Evolutionary conservation across 2,113 vertebrate species (phyloP), one percentile per base, ranked within the genome.

Genomic region (Solea solea): DNA sequence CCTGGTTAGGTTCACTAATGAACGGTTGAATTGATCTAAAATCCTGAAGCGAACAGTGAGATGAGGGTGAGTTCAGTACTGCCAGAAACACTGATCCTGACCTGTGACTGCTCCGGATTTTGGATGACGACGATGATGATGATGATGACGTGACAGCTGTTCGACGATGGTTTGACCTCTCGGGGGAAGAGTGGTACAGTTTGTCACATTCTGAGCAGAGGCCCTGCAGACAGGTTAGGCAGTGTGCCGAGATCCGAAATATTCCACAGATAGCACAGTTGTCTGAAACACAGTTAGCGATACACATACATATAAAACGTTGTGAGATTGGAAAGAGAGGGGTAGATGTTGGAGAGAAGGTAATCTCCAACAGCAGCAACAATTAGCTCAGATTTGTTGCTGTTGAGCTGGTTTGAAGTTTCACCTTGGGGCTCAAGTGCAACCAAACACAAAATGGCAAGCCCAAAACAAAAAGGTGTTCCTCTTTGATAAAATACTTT

Each of bases 181-280:
- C 93, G 0, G 95, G 94, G 67, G 93, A 93, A 10, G 91, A 93
- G 70, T 96, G 96, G 85, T 94, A 95, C 21, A 95, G 88, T 9
- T 71, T 40, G 81, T 96, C 96, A 67, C 96, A 96, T n/a, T 95
- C 90, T 11, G 80, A 81, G 75, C 96, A 96, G 27, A 96, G 89
- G 9, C 85, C 81, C 67, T 95, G 94, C 16, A 91, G 91, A 66
- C 96, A 96, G 28, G 88, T 76, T 15, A 90, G 86, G 66, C 96
- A 96, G 80, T 93, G 91, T 54, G 93, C 83, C 0, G 90, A 85
- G 44, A 93, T 92, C 2, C 91, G 83, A 39, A 93, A 94, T 64
- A 94, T 92, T 28, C 95, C 95, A 82, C 95, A 96, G 52, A 96
- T 92, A 50, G 90, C 88, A 81, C 95, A 96, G 81, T 88, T 93